Percentiles rank a stretch among this genome's conserved stretches.
Evolutionary conservation across 1,140 invertebrate species (phyloP).

Genomic region (Chymomyza costata): DNA sequence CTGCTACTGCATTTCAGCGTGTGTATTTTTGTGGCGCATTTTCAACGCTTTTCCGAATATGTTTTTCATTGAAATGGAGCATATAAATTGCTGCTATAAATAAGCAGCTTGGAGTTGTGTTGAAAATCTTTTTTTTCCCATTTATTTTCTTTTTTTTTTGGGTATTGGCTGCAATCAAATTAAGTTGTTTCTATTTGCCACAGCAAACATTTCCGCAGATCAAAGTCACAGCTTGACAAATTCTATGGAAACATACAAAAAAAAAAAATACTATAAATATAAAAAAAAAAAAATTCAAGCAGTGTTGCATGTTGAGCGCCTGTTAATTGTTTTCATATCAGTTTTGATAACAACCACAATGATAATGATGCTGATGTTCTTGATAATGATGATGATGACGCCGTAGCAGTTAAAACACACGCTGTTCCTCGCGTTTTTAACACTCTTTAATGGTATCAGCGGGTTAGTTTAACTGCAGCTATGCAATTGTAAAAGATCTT

Average conservation of each 20-base stretch:
- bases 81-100: constrained; percentile 72
- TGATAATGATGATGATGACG: too few species aligned
- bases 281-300: too few species aligned
- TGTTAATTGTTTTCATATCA: constrained; percentile 71
- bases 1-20: constrained; percentile 1
- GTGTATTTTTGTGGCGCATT: constrained; percentile 2
- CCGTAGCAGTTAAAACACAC: too few species aligned
- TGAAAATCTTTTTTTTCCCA: constrained; percentile 12
- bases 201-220: constrained; percentile 71
- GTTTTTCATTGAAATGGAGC: constrained; percentile 64
- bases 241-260: constrained; percentile 64
- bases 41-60: background rate
- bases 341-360: constrained; percentile 19
- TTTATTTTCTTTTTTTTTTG: constrained; percentile 17
- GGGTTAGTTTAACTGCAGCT: too few species aligned
- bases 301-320: constrained; percentile 18
- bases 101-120: constrained; percentile 43
- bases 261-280: too few species aligned
- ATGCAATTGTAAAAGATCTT: too few species aligned
- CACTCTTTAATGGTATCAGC: too few species aligned
- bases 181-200: constrained; percentile 62
- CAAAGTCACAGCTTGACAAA: constrained; percentile 72
- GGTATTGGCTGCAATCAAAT: constrained; percentile 56
- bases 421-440: too few species aligned
- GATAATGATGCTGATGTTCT: constrained; percentile 11